Conservation (phyloP, 1,140 invertebrate species). For the Drosophila takahashii region DNA sequence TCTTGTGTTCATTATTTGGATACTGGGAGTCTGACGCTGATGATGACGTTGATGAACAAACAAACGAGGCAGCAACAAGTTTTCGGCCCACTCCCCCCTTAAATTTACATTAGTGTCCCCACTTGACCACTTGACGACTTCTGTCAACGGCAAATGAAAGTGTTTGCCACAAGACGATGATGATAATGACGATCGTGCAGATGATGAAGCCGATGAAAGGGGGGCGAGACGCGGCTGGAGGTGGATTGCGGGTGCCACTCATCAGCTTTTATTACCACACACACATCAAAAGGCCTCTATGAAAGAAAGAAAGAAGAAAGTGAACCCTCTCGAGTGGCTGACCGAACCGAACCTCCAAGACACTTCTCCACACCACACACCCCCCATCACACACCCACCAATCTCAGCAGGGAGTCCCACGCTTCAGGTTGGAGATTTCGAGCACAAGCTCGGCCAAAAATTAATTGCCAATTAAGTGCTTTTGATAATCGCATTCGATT, state of each 20-base stretch:
- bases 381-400: conserved; percentile 7
- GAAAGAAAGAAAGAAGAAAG: conserved; percentile 50
- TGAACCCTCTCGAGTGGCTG: conserved; percentile 24
- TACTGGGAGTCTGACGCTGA: conserved; percentile 23
- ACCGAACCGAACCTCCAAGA: conserved; percentile 1
- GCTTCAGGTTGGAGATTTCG: conserved; percentile 40
- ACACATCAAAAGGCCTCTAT: conserved; percentile 21
- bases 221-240: conserved; percentile 12
- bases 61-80: conserved; percentile 50
- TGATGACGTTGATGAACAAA: conserved; percentile 53
- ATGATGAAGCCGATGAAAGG: conserved; percentile 21
- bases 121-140: conserved; percentile 49
- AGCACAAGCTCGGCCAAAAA: conserved; percentile 38
- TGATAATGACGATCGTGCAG: conserved; percentile 3
- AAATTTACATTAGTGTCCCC: conserved; percentile 13
- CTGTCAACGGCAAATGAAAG: conserved; percentile 53
- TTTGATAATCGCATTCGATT: conserved; percentile 46
- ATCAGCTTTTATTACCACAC: conserved; percentile 42
- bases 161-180: conserved; percentile 30
- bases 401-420: conserved; percentile 33
- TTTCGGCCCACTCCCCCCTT: conserved; percentile 22
- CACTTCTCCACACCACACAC: conserved; percentile 3
- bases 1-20: not conserved
- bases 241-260: conserved; percentile 44
- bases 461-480: conserved; percentile 51